A percentile compares a stretch with the other conserved stretches of the same genome.
Evolutionary conservation across 2,888 invertebrate genomes (phyloP).

Genomic region (Charanyca ferruginea): DNA sequence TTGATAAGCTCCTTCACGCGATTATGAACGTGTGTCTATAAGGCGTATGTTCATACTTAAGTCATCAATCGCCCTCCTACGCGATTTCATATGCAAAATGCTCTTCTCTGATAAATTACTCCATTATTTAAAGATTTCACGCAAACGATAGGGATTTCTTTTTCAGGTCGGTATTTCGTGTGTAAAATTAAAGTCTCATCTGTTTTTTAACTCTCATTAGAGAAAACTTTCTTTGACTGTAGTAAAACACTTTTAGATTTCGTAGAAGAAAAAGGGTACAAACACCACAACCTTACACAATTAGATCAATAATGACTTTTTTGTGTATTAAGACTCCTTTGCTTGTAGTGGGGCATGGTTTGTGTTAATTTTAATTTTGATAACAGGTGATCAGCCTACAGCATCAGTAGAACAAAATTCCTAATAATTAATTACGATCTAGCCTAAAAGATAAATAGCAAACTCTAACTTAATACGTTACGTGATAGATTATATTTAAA

Average conservation of each 20-base stretch:
- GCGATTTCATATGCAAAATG: conserved; percentile 87
- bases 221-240: neutral
- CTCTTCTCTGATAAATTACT: conserved; percentile 84
- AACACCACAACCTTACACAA: no score
- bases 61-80: conserved; percentile 78
- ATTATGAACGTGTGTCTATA: conserved; percentile 46
- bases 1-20: conserved; percentile 19
- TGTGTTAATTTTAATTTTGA: no score
- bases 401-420: no score
- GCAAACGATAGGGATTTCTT: conserved; percentile 82
- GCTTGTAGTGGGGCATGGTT: no score
- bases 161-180: conserved; percentile 54
- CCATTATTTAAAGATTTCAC: conserved; percentile 86
- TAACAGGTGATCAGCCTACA: no score
- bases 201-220: neutral
- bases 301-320: no score
- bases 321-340: no score
- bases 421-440: no score
- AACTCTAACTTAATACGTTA: no score
- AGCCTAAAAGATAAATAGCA: no score
- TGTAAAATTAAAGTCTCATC: conserved; percentile 1
- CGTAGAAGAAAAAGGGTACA: neutral
- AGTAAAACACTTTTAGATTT: neutral
- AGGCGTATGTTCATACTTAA: conserved; percentile 69
- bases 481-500: no score